Conservation (phyloP, 2,797 vertebrate species). For the Brotula barbata region DNA sequence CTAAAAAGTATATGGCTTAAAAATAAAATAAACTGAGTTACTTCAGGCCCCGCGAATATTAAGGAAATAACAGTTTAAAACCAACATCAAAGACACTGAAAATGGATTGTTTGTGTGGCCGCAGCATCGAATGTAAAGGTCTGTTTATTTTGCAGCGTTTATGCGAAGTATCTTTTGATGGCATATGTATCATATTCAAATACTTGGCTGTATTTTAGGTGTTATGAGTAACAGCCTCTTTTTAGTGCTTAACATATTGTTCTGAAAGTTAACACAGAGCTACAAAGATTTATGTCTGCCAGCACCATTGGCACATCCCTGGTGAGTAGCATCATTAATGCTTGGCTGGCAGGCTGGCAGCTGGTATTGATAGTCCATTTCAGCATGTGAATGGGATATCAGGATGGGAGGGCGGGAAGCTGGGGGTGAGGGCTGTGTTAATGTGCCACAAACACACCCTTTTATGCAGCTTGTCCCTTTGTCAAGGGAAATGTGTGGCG, state of each 20-base stretch:
- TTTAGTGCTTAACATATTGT: slow-evolving; percentile 41
- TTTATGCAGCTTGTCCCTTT: slow-evolving; percentile 47
- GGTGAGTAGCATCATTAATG: slow-evolving; percentile 62
- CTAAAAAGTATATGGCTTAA: neutral
- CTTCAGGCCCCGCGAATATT: neutral
- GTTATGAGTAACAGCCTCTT: slow-evolving; percentile 34
- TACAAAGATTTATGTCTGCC: slow-evolving; percentile 20
- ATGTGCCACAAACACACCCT: slow-evolving; percentile 61
- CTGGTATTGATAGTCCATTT: slow-evolving; percentile 48
- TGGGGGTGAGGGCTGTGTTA: slow-evolving; percentile 33
- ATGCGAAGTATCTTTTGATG: slow-evolving; percentile 49
- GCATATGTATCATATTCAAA: slow-evolving; percentile 35
- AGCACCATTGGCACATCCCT: slow-evolving; percentile 27
- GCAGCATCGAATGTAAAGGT: slow-evolving; percentile 24
- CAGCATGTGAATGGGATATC: slow-evolving; percentile 35
- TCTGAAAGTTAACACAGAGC: slow-evolving; percentile 26
- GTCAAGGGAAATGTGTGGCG: slow-evolving; percentile 63
- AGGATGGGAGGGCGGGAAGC: slow-evolving; percentile 7
- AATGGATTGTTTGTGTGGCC: slow-evolving; percentile 32
- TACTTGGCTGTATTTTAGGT: slow-evolving; percentile 36
- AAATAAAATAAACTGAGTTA: neutral
- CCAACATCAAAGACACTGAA: slow-evolving; percentile 17
- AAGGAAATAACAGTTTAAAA: slow-evolving; percentile 1
- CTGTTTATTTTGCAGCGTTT: slow-evolving; percentile 36
- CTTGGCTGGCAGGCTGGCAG: slow-evolving; percentile 50